Percentiles rank a stretch among this genome's conserved stretches.
Conservation (phyloP, 2,113 vertebrate genomes). For the Phocoena sinus region DNA sequence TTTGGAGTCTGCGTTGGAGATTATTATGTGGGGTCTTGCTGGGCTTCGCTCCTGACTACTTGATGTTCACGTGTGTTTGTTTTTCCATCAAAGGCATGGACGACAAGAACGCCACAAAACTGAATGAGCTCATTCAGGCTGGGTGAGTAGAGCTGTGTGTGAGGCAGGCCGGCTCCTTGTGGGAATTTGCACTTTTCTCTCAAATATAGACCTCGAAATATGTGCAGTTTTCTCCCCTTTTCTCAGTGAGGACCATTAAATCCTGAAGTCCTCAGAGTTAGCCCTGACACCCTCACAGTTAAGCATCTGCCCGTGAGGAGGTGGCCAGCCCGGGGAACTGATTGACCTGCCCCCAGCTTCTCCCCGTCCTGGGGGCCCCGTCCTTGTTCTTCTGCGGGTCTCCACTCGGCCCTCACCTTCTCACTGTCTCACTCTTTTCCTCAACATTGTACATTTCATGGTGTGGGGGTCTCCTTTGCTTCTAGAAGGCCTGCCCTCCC, state of each 20-base stretch:
- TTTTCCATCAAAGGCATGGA: conserved; percentile 91
- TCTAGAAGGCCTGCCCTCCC: neutral
- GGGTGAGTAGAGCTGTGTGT: conserved; percentile 85
- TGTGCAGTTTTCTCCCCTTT: neutral
- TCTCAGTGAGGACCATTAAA: neutral
- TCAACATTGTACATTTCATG: fast-evolving
- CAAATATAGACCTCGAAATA: neutral
- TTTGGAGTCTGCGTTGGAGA: neutral
- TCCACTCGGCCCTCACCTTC: neutral
- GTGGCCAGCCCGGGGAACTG: no score
- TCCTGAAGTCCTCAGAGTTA: neutral
- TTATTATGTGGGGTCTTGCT: neutral
- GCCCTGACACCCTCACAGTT: neutral
- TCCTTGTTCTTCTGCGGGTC: neutral
- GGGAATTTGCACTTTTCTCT: fast-evolving
- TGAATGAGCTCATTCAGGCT: conserved; percentile 97
- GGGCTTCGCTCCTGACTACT: neutral
- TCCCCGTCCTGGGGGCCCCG: fast-evolving
- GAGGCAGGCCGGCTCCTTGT: neutral
- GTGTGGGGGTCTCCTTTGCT: neutral
- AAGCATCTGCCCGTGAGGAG: no score
- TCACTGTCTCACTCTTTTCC: no score
- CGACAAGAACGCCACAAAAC: conserved; percentile 96
- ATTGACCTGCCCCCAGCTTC: neutral
- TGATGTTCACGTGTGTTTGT: neutral